phyloP scores from a whole-genome alignment of 2,797 vertebrate species.

The Benthosema pterotum region DNA sequence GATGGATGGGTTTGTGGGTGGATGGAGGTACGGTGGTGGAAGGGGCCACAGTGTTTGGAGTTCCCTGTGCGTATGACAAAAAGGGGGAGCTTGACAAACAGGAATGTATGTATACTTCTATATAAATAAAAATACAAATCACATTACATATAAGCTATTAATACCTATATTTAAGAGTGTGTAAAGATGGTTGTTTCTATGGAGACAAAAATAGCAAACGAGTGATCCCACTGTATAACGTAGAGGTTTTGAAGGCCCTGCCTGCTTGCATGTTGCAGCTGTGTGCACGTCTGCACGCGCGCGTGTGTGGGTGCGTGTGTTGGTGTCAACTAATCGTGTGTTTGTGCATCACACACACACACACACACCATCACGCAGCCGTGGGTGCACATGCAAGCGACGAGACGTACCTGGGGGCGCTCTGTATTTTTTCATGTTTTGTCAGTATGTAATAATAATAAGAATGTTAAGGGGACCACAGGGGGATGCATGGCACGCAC shows the following conservation, averaged over 20 bases:
- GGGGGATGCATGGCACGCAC: conserved; percentile 49
- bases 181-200: conserved; percentile 53
- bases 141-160: conserved; percentile 66
- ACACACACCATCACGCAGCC: neutral
- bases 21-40: neutral
- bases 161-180: conserved; percentile 54
- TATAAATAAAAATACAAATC: conserved; percentile 68
- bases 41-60: conserved; percentile 39
- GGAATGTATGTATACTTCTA: conserved; percentile 80
- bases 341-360: conserved; percentile 16
- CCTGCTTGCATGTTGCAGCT: conserved; percentile 36
- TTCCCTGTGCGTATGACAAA: conserved; percentile 59
- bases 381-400: too few relatives aligned
- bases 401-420: conserved; percentile 41
- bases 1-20: conserved; percentile 22
- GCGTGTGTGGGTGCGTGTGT: conserved; percentile 27
- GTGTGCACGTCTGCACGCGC: conserved; percentile 13
- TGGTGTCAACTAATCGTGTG: neutral
- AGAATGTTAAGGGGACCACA: conserved; percentile 74
- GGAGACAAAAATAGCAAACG: conserved; percentile 58
- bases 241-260: conserved; percentile 62
- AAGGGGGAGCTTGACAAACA: conserved; percentile 63
- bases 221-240: conserved; percentile 58
- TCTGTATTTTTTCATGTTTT: conserved; percentile 65
- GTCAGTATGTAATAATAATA: conserved; percentile 67